Percentiles rank a stretch among this genome's conserved stretches.
phyloP scores from a whole-genome alignment of 1,140 invertebrate species.

The Lethrus apterus region DNA sequence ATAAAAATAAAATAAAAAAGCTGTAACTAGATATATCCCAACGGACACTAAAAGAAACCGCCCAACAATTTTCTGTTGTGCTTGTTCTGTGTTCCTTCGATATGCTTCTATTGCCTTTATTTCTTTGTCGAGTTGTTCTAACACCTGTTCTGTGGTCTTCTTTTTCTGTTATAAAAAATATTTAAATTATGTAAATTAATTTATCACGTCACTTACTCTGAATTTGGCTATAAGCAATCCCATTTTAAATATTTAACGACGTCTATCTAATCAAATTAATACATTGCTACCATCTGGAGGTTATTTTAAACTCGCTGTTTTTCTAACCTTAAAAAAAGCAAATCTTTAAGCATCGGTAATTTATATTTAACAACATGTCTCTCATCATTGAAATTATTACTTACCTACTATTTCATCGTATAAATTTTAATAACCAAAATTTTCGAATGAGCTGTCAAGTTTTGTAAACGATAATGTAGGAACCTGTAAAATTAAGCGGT shows the following conservation, averaged over 20 bases:
- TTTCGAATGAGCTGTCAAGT: conserved; percentile 17
- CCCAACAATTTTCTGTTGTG: conserved; percentile 70
- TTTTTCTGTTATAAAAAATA: conserved; percentile 62
- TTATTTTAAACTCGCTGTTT: too few relatives aligned
- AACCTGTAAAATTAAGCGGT: background rate
- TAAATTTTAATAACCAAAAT: conserved; percentile 11
- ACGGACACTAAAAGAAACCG: conserved; percentile 73
- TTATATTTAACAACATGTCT: conserved; percentile 5
- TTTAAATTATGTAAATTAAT: conserved; percentile 21
- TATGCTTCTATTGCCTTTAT: conserved; percentile 75
- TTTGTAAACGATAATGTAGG: conserved; percentile 3
- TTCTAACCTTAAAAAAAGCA: too few relatives aligned
- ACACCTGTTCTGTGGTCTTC: conserved; percentile 65
- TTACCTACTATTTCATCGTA: conserved; percentile 10
- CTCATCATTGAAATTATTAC: background rate
- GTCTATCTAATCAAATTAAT: conserved; percentile 6
- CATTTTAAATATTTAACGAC: conserved; percentile 25
- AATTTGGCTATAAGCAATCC: conserved; percentile 36
- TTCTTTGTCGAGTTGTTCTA: conserved; percentile 73
- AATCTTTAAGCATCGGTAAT: background rate
- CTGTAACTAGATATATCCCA: conserved; percentile 67
- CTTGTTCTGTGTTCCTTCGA: conserved; percentile 67
- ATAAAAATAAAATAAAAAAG: conserved; percentile 70
- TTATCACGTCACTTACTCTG: conserved; percentile 25
- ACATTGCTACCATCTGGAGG: too few relatives aligned